Conservation (phyloP, 2,797 vertebrate genomes). For the Trichosurus vulpecula region DNA sequence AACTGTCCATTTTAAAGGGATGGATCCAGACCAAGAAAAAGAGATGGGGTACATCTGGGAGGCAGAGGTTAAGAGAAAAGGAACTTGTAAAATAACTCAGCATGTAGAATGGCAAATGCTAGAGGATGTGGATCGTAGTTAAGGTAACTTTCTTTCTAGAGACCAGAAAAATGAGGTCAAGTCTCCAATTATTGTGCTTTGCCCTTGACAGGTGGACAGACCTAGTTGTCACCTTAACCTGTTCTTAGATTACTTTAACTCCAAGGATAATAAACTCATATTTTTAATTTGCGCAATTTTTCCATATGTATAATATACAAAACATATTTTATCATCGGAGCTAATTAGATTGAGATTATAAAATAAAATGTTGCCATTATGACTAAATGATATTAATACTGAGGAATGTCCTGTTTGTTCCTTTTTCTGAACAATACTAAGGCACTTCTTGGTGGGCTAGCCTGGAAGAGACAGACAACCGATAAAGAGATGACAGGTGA, state of each 20-base stretch:
- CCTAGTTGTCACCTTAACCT: background rate
- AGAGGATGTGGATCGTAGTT: background rate
- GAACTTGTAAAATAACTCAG: background rate
- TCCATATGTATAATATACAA: background rate
- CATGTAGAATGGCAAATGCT: background rate
- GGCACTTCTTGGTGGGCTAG: background rate
- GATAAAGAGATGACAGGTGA: constrained; percentile 11
- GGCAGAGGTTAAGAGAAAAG: background rate
- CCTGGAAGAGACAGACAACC: background rate
- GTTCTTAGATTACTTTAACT: background rate
- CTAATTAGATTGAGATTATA: background rate
- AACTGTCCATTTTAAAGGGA: constrained; percentile 20
- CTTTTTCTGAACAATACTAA: background rate
- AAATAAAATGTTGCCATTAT: background rate
- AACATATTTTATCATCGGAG: background rate
- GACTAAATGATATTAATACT: background rate
- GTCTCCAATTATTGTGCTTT: background rate
- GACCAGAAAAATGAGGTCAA: background rate
- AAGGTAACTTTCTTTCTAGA: background rate
- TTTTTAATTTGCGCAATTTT: background rate
- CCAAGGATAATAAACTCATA: background rate
- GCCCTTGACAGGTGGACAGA: background rate
- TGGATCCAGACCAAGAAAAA: background rate
- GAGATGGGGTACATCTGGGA: background rate
- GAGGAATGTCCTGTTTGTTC: background rate